Base-by-base conservation (phyloP, 53 echinoderm and acorn worm genomes). In the Crossaster papposus region DNA sequence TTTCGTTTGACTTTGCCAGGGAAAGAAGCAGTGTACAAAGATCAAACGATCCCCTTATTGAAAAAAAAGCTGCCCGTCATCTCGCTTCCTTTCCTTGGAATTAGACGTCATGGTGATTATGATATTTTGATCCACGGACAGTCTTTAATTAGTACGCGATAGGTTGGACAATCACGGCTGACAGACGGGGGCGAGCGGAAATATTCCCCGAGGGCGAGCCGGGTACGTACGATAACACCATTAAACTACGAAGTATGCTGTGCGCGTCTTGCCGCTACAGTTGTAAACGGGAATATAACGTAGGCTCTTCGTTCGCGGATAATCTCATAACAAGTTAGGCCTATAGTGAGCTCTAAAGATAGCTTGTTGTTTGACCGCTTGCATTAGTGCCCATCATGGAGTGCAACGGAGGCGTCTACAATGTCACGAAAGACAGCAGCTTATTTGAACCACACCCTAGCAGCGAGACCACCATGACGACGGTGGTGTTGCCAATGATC, bases 401-500 rank as follows among this genome's bases (percentile, higher is more conserved):
- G 26, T 37, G 70, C 51, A 70, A 50, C 26, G 70, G 83, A 36
- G 24, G 70, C 33, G 38, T 36, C 23, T 17, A 65, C 26, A 70
- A 83, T 14, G 65, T 68, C 65, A 24, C 36, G 13, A 23, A 14
- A 5, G 51, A 79, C 22, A 52, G 24, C 9, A 30, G 68, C 14
- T n/a, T 24, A 11, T 28, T 22, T 29, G 23, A 68, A 28, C 65
- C 63, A 50, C 83, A 37, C 2, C 4, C n/a, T 1, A 51, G 5
- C 31, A 55, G 44, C 36, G 65, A 83, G 51, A 83, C 23, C n/a
- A 24, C 72, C n/a, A 5, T 73, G 17, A 81, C 63, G 11, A 35
- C 62, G 3, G 38, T 31, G 28, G 51, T 85, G 28, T 54, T 90
- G 55, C 90, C 90, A 14, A 35, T 81, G 36, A 70, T 90, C 2